Evolutionary conservation across 1,140 invertebrate species (phyloP), one percentile per base, ranked within the genome.

Genomic region (Drosophila cardini): DNA sequence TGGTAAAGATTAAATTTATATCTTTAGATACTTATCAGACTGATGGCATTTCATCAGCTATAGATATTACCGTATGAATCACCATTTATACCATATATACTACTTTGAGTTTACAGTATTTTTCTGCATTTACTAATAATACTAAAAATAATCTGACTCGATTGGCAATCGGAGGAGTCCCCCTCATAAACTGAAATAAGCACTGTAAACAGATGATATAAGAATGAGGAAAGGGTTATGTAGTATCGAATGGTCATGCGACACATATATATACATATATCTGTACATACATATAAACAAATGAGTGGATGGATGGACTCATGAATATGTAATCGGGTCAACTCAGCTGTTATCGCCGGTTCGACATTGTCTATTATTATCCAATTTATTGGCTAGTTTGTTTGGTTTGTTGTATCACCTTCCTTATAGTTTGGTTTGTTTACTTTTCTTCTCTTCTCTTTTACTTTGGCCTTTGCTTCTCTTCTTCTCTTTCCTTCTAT

Each of bases 311-410:
- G 38, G 40, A 11, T 55, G 34, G 30, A 18, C 58, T 78, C 82
- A 85, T 85, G 74, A 86, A 86, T 85, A 85, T 86, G 82, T 78
- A 72, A 72, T 50, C 60, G 61, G 61, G 60, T 72, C 52, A 64
- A 38, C 21, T 53, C 18, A 64, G 45, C 56, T 57, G 38, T 50
- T 60, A 55, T 56, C 62, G 62, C 52, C 62, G 21, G 56, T 13
- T 38, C 55, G 30, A 30, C 32, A 16, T 38, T 48, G 68, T 42
- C 72, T 77, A 67, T 84, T 83, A 77, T 79, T 84, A 80, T 64
- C 62, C 69, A 84, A 84, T 84, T 80, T 80, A 80, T 84, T 61
- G 71, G 57, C 63, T 69, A 43, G 75, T 60, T 62, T 76, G 64
- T 74, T 77, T 76, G 60, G 60, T 55, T 18, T 62, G 67, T 74